phyloP scores from a whole-genome alignment of 2,797 vertebrate genomes.

The Hippoglossus hippoglossus region DNA sequence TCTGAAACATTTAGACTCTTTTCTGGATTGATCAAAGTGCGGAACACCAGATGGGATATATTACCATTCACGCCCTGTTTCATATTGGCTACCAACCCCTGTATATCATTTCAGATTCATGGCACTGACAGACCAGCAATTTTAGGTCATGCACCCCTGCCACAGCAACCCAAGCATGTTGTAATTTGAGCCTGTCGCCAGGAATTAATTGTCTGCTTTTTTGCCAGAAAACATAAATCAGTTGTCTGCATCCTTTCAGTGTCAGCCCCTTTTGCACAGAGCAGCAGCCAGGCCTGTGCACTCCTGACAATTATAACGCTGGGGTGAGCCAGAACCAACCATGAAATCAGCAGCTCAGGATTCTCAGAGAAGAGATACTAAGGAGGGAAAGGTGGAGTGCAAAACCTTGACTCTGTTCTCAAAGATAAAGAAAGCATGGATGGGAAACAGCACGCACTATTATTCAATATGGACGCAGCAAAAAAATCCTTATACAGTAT shows the following conservation, averaged over 20 bases:
- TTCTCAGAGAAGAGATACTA: constrained; percentile 36
- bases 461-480: not conserved
- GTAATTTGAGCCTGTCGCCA: constrained; percentile 69
- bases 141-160: constrained; percentile 67
- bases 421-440: not conserved
- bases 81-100: constrained; percentile 51
- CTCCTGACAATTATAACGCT: constrained; percentile 41
- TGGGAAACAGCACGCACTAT: constrained; percentile 24
- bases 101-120: constrained; percentile 68
- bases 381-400: constrained; percentile 48
- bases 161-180: constrained; percentile 70
- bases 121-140: constrained; percentile 75
- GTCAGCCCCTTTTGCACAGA: constrained; percentile 39
- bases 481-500: not conserved
- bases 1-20: constrained; percentile 47
- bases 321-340: constrained; percentile 51
- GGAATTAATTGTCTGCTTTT: constrained; percentile 78
- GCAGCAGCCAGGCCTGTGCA: constrained; percentile 26
- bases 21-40: constrained; percentile 62
- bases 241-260: constrained; percentile 59
- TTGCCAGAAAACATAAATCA: constrained; percentile 79
- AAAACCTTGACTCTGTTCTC: constrained; percentile 16
- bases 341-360: constrained; percentile 59
- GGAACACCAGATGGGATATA: constrained; percentile 63
- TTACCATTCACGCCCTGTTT: constrained; percentile 65